These are phyloP conservation scores for Chorisops tibialis DNA, from an alignment of 2,888 invertebrate genomes.

Conservation along the genomic window DNA sequence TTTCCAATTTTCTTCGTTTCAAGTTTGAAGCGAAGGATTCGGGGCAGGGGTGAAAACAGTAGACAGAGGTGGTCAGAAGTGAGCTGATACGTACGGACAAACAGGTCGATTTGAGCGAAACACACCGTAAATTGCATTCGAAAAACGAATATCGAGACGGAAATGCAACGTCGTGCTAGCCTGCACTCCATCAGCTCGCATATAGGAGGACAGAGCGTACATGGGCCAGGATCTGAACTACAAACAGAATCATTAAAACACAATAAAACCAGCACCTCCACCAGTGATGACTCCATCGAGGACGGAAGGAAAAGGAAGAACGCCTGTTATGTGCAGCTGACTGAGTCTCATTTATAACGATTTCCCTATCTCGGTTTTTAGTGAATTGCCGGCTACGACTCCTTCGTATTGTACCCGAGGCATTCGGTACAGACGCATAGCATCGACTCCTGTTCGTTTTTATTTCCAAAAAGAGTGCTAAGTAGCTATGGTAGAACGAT, in stretches of 20 bases:
- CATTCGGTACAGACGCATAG: too few species aligned
- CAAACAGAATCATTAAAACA: constrained; percentile 25
- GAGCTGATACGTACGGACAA: neutral
- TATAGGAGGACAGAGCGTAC: too few species aligned
- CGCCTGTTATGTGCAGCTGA: constrained; percentile 20
- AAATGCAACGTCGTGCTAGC: neutral
- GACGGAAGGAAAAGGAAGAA: neutral
- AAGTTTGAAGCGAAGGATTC: too few species aligned
- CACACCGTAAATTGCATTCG: constrained; percentile 16
- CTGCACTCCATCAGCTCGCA: neutral
- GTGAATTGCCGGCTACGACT: neutral
- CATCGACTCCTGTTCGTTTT: too few species aligned
- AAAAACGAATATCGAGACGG: constrained; percentile 11
- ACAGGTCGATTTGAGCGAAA: neutral
- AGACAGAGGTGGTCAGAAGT: constrained; percentile 12
- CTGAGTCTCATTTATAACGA: constrained; percentile 11
- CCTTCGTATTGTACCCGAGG: too few species aligned
- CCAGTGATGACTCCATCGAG: neutral
- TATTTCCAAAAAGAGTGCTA: neutral
- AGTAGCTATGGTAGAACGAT: constrained; percentile 11
- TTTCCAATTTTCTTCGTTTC: constrained; percentile 4
- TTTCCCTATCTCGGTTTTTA: neutral
- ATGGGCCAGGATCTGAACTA: constrained; percentile 11
- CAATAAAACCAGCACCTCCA: constrained; percentile 12
- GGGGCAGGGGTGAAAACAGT: too few species aligned